Evolutionary conservation across 2,797 vertebrate species (phyloP), one percentile per base, ranked within the genome.

Genomic region (Anabas testudineus): DNA sequence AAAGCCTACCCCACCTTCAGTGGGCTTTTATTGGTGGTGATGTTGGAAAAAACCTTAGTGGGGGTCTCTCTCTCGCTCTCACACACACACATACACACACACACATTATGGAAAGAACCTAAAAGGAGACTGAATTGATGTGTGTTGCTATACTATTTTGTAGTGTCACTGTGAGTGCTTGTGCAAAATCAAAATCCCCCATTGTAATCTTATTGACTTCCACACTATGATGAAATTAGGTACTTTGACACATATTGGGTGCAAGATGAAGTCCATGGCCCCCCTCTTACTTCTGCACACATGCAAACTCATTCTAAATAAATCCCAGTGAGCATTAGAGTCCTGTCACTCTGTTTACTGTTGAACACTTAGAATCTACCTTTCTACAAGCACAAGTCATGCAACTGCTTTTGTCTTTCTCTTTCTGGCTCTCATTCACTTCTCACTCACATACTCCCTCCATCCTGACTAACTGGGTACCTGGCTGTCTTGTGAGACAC

Each of bases 361-460:
- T 81, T 71, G 62, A 89, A 90, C 83, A 90, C 86, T 88, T 88
- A 79, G 83, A 84, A 85, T 88, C 88, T 85, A 90, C 88, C 84
- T 87, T 90, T 80, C 80, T 87, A 82, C 84, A 76, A 88, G 71
- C 69, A 57, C 77, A 77, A 92, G 91, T 93, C 93, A 94, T 91
- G 85, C 91, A 92, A 92, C 59, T 39, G 68, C 75, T 73, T 57
- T 56, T 56, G 65, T 47, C 54, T 36, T 42, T 24, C 37, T 64
- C 60, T 39, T 57, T 28, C 58, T 43, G 55, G 41, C 53, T 22
- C 54, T 59, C 67, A 12, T 41, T 41, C 24, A 48, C n/a, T n/a
- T n/a, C n/a, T 2, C 24, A 6, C 30, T 24, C 68, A 30, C 19
- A n/a, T n/a, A 62, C 76, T 26, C 52, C 13, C n/a, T 2, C 53